phyloP scores from a whole-genome alignment of 2,797 vertebrate genomes.

The Oophaga sylvatica region DNA sequence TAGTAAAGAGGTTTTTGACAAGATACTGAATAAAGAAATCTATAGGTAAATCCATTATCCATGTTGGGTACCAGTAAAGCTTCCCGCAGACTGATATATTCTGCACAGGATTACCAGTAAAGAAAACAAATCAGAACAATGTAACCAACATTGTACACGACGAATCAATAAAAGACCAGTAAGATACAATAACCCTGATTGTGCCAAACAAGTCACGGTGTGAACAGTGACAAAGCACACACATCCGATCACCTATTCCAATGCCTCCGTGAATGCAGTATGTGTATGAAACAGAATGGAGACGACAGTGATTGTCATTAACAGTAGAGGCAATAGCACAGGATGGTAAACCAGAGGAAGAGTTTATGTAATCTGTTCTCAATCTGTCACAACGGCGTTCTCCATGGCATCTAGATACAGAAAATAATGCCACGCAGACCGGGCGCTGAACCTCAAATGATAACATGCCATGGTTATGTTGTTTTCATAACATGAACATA shows the following conservation, averaged over 20 bases:
- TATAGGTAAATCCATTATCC: neutral
- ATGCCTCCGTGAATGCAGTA: too few relatives aligned
- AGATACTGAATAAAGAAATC: neutral
- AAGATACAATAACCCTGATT: neutral
- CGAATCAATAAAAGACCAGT: neutral
- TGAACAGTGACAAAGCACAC: neutral
- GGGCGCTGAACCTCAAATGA: neutral
- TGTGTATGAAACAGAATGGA: neutral
- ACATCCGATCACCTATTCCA: neutral
- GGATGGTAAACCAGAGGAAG: neutral
- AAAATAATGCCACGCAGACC: neutral
- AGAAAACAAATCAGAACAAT: neutral
- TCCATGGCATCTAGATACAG: neutral
- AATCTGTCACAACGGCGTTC: neutral
- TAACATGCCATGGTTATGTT: neutral
- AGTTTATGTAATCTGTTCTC: neutral
- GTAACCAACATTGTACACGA: neutral
- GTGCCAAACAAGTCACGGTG: neutral
- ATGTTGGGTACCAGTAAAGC: neutral
- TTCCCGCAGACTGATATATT: neutral
- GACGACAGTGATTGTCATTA: neutral
- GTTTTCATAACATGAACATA: neutral
- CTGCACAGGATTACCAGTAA: conserved; percentile 1
- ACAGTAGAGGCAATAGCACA: neutral
- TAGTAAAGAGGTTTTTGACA: neutral